Evolutionary conservation across 2,113 vertebrate species (phyloP).

Genomic region (Chunga burmeisteri): DNA sequence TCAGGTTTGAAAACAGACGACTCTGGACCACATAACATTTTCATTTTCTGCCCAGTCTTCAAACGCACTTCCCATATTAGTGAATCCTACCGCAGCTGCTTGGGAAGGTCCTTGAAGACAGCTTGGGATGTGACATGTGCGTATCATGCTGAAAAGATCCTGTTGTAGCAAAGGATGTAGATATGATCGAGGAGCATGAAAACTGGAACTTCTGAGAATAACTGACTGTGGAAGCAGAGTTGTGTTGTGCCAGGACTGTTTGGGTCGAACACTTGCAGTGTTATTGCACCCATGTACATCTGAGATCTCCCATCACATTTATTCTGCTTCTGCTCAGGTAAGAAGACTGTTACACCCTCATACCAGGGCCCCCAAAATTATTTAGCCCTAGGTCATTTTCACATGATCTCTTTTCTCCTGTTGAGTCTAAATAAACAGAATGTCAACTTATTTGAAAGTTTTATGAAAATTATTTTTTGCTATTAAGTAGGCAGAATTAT

Average conservation of each 20-base stretch:
- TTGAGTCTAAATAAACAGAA: neutral
- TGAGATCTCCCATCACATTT: neutral
- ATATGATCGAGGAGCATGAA: neutral
- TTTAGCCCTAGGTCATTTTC: neutral
- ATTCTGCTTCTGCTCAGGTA: neutral
- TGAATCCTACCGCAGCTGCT: neutral
- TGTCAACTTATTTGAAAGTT: neutral
- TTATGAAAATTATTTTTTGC: neutral
- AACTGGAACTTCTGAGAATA: neutral
- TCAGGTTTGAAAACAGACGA: neutral
- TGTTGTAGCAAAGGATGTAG: neutral
- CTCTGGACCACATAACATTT: neutral
- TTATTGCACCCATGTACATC: neutral
- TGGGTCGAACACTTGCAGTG: neutral
- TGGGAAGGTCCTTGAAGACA: neutral
- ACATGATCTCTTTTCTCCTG: neutral
- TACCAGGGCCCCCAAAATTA: accelerated
- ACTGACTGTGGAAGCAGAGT: neutral
- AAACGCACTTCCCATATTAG: neutral
- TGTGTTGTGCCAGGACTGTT: accelerated
- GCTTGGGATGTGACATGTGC: neutral
- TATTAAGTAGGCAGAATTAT: neutral
- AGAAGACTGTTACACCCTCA: neutral
- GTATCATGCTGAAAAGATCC: neutral
- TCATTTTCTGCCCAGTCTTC: neutral